These are phyloP conservation scores for Carcharodon carcharias DNA, from an alignment of 2,797 vertebrate genomes.

Conservation along the genomic window DNA sequence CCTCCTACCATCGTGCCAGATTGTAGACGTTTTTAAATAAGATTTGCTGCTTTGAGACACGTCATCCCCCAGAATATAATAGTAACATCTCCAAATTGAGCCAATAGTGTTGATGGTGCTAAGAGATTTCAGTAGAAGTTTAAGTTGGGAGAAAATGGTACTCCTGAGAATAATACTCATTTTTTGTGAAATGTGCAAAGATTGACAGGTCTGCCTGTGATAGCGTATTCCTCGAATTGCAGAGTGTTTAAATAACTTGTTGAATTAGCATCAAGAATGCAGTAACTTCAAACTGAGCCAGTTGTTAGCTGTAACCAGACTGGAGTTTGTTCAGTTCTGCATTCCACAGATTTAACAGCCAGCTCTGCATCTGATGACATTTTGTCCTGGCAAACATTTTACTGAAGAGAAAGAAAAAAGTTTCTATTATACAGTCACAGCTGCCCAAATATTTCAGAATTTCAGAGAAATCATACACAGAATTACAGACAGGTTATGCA, in stretches of 20 bases:
- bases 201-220: not conserved
- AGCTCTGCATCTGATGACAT: slow-evolving; percentile 10
- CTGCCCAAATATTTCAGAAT: not conserved
- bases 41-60: not conserved
- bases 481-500: not conserved
- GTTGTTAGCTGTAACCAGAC: not conserved
- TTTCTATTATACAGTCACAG: not conserved
- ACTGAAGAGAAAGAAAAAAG: not conserved
- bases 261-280: not conserved
- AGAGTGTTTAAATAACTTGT: not conserved
- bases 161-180: not conserved
- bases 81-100: not conserved
- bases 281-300: slow-evolving; percentile 15
- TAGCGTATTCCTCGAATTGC: not conserved
- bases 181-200: not conserved
- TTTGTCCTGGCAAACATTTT: not conserved
- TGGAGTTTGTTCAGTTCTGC: not conserved
- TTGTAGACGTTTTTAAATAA: not conserved
- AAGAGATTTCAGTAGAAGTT: not conserved
- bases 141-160: not conserved
- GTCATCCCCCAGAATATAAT: not conserved
- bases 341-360: not conserved
- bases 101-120: not conserved
- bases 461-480: not conserved
- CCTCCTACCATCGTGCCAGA: too few relatives aligned